phyloP scores from a whole-genome alignment of 2,113 vertebrate genomes.

The Daubentonia madagascariensis region DNA sequence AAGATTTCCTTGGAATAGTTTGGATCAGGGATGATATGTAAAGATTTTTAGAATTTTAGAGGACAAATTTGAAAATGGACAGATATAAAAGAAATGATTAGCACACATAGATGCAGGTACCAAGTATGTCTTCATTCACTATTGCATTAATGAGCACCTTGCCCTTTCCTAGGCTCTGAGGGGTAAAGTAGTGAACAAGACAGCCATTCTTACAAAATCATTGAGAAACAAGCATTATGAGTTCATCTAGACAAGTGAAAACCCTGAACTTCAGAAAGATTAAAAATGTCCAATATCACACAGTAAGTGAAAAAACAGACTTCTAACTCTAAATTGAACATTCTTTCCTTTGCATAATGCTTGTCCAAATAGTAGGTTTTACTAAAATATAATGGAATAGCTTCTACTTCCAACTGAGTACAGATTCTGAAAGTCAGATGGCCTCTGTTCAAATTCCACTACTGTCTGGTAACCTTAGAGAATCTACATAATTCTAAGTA shows the following conservation, averaged over 20 bases:
- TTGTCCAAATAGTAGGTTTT: background rate
- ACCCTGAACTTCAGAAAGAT: background rate
- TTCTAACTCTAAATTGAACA: background rate
- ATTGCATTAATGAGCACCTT: background rate
- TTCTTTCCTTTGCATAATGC: background rate
- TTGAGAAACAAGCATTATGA: background rate
- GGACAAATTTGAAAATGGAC: background rate
- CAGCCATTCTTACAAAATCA: background rate
- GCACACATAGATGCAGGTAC: background rate
- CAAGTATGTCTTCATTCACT: background rate
- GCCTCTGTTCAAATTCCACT: background rate
- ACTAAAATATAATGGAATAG: background rate
- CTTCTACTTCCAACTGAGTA: background rate
- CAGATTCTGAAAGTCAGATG: background rate
- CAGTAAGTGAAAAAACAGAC: background rate
- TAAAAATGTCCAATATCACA: background rate
- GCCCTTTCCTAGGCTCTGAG: background rate
- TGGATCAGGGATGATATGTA: background rate
- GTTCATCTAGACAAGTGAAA: background rate
- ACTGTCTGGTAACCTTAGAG: background rate
- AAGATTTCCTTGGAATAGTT: background rate
- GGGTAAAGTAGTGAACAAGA: background rate
- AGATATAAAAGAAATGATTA: background rate
- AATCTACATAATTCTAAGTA: background rate
- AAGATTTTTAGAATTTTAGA: constrained; percentile 28